Base-by-base conservation (phyloP, 2,113 vertebrate genomes). In the Heptranchias perlo region DNA sequence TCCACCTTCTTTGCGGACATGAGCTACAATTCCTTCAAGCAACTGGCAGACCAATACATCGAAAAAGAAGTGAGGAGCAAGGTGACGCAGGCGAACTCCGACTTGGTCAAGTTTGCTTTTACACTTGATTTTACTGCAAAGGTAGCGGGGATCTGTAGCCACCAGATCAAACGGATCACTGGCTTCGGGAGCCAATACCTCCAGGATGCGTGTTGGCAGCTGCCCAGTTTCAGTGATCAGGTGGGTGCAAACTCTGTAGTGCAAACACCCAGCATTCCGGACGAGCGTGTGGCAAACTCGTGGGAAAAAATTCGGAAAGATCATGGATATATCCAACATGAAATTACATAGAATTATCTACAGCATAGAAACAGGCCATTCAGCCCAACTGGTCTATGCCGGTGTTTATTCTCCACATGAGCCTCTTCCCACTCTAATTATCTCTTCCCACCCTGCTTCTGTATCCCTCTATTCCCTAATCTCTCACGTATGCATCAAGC, bases 21-120 rank as follows among this genome's bases (percentile, higher is more conserved):
- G 96, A 97, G 98, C 0, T 99, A 99, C 3, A 96, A 97, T 49
- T 98, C 98, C 96, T 99, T 99, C 97, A 97, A 98, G 97, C 97
- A 96, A 96, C 82, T 99, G 97, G 98, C 97, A 0, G 98, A 98
- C 2, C 97, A 97, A 39, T 98, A 99, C 0, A 96, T 98, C 18
- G 97, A 96, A 87, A 97, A 96, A 21, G 98, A 97, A 73, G 94
- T 97, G 95, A 44, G 44, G 0, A 4, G 96, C 96, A 44, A 96
- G 0, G 87, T 69, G 44, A 87, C 96, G 0, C 5, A 96, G 0
- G 3, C 96, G 7, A 96, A 86, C 35, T 96, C 16, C 0, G 96
- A 98, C 21, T 97, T 98, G 96, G 97, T 98, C 52, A 97, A 97
- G 96, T 97, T 98, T 96, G 98, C 98, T 23, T 98, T 98, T 35